Conservation (phyloP, 2,888 invertebrate species). For the Zygothrica quintamaculata region DNA sequence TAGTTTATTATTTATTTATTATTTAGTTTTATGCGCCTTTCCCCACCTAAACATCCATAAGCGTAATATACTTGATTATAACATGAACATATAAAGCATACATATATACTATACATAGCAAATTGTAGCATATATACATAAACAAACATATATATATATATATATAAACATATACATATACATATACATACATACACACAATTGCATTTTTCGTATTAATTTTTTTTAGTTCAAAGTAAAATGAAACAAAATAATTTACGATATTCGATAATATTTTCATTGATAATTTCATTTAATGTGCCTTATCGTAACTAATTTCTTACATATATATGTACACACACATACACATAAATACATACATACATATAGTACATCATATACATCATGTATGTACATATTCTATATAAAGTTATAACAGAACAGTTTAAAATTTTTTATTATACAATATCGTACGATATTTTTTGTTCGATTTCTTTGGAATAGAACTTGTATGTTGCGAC, state of each 20-base stretch:
- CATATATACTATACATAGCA: constrained; percentile 2
- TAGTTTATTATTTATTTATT: no score
- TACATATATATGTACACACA: constrained; percentile 16
- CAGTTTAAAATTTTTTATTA: no score
- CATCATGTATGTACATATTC: no score
- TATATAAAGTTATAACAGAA: no score
- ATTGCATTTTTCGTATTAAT: no score
- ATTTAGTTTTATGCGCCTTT: no score
- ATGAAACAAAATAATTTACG: not conserved
- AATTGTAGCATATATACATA: constrained; percentile 13
- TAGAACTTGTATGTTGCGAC: no score
- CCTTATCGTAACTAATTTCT: constrained; percentile 9
- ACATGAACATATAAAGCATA: not conserved
- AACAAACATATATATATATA: constrained; percentile 1
- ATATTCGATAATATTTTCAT: constrained; percentile 1
- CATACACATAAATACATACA: constrained; percentile 5
- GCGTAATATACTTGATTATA: no score
- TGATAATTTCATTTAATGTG: not conserved
- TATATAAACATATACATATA: constrained; percentile 7
- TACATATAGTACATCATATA: constrained; percentile 17
- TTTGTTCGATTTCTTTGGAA: no score
- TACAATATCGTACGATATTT: no score
- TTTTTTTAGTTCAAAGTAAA: no score
- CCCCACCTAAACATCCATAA: no score
- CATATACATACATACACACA: constrained; percentile 7